These are phyloP conservation scores for Phylloscopus trochiloides DNA, from an alignment of 2,113 vertebrate genomes.

Conservation along the genomic window DNA sequence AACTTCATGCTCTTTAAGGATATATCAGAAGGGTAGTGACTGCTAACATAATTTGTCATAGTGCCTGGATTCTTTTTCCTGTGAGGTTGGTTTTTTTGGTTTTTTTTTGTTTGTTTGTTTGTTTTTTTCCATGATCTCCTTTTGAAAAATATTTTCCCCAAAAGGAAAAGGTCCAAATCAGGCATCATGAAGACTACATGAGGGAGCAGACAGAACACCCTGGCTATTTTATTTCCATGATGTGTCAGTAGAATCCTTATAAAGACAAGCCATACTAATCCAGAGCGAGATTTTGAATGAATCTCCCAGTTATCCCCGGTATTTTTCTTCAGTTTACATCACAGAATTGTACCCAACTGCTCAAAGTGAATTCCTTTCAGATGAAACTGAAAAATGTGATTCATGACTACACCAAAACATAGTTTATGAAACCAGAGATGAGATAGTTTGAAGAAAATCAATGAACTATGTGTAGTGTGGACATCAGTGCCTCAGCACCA, in stretches of 20 bases:
- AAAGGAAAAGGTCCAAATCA: not conserved
- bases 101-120: not conserved
- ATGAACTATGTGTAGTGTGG: not conserved
- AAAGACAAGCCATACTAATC: not conserved
- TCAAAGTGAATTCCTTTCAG: not conserved
- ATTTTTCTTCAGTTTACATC: not conserved
- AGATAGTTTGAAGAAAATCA: not conserved
- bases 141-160: not conserved
- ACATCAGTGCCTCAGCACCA: not conserved
- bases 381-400: not conserved
- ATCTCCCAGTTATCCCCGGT: not conserved
- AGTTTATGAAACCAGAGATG: not conserved
- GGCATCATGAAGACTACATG: not conserved
- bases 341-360: not conserved
- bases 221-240: not conserved
- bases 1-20: not conserved
- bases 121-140: not conserved
- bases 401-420: not conserved
- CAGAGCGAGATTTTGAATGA: not conserved
- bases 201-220: not conserved
- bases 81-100: too few species aligned
- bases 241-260: not conserved
- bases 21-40: not conserved
- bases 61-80: not conserved
- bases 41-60: not conserved